These are phyloP conservation scores for Anastatus disparis DNA, from an alignment of 1,140 invertebrate species.

Conservation along the genomic window DNA sequence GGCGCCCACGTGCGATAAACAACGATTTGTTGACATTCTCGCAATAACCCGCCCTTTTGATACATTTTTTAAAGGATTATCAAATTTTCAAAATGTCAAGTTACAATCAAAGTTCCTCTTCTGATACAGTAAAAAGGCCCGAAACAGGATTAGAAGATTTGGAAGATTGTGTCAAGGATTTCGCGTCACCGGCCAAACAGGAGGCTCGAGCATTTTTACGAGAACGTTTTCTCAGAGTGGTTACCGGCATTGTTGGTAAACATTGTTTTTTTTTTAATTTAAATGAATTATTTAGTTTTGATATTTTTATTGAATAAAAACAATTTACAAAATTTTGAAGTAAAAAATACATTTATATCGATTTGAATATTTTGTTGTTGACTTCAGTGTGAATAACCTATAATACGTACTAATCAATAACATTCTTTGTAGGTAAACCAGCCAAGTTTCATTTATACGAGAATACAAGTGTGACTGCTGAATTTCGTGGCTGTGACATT, in stretches of 20 bases:
- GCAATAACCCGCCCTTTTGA: too few species aligned
- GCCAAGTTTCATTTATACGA: conserved; percentile 61
- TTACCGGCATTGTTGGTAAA: conserved; percentile 63
- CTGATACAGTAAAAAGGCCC: not conserved
- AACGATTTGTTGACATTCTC: too few species aligned
- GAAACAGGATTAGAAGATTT: not conserved
- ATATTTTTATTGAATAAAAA: not conserved
- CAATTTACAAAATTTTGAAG: too few species aligned
- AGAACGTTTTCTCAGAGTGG: conserved; percentile 61
- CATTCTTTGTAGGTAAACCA: conserved; percentile 54
- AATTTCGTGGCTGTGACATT: conserved; percentile 61
- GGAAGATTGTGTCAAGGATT: conserved; percentile 46
- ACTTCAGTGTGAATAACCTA: conserved; percentile 7
- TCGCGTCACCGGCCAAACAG: conserved; percentile 59
- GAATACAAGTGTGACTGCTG: conserved; percentile 58
- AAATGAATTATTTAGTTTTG: too few species aligned
- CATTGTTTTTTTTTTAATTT: not conserved
- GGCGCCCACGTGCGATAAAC: too few species aligned
- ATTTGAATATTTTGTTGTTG: not conserved
- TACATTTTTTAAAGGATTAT: too few species aligned
- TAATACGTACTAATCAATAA: conserved; percentile 5
- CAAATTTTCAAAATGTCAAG: conserved; percentile 20
- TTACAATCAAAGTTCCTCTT: not conserved
- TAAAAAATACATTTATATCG: too few species aligned
- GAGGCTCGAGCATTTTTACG: conserved; percentile 61